These are phyloP conservation scores for Myiagra hebetior DNA, from an alignment of 2,113 vertebrate species.

Conservation along the genomic window DNA sequence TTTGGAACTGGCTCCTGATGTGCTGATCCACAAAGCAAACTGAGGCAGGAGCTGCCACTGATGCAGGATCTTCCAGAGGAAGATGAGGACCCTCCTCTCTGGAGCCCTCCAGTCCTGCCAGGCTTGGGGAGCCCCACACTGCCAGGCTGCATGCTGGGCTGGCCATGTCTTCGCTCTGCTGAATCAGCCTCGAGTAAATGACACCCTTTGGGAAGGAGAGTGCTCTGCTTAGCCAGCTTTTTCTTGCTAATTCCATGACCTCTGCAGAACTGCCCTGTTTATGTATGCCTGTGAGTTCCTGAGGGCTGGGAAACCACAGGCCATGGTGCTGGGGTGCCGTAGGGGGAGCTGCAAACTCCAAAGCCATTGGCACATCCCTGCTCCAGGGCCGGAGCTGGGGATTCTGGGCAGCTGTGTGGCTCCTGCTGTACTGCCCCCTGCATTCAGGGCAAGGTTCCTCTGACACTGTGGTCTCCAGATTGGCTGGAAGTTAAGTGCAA, in stretches of 20 bases:
- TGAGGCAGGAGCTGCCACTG: not conserved
- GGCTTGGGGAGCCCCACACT: not conserved
- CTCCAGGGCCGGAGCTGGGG: not conserved
- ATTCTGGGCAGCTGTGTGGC: rapidly evolving
- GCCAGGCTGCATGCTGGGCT: not conserved
- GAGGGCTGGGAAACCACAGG: not conserved
- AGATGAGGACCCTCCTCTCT: not conserved
- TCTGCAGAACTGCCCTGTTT: conserved; percentile 12
- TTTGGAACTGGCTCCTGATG: not conserved
- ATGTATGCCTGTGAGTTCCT: not conserved
- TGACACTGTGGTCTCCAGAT: rapidly evolving
- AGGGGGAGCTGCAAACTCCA: not conserved
- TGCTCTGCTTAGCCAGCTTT: not conserved
- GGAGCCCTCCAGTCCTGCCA: not conserved
- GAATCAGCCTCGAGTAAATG: conserved; percentile 35
- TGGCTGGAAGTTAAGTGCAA: not conserved
- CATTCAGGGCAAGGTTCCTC: no score
- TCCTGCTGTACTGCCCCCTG: not conserved
- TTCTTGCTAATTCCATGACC: conserved; percentile 9
- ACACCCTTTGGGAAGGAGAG: conserved; percentile 19
- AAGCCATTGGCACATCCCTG: not conserved
- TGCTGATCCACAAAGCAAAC: not conserved
- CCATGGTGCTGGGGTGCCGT: not conserved
- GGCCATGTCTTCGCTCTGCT: not conserved
- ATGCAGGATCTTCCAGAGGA: not conserved